phyloP scores from a whole-genome alignment of 2,797 vertebrate species.

The Phoebastria nigripes region DNA sequence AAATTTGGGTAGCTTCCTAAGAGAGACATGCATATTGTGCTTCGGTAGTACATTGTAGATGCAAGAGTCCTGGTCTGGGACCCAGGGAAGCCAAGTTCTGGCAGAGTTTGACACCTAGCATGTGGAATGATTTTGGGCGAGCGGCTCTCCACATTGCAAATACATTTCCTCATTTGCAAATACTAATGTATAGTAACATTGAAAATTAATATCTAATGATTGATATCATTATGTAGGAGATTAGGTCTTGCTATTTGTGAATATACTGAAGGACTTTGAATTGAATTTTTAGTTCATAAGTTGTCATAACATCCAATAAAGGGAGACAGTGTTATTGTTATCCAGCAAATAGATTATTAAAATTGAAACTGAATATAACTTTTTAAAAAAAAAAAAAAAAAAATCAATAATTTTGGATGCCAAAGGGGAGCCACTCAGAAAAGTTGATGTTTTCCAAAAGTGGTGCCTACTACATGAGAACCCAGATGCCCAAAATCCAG shows the following conservation, averaged over 20 bases:
- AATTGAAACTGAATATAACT: not conserved
- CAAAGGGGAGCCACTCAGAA: not conserved
- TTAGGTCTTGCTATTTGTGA: not conserved
- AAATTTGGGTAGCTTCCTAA: not conserved
- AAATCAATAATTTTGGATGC: not conserved
- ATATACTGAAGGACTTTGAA: not conserved
- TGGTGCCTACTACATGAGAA: not conserved
- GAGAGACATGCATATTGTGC: fast-evolving
- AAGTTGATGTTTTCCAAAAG: not conserved
- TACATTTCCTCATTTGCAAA: not conserved
- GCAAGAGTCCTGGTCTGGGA: not conserved
- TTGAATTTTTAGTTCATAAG: not conserved
- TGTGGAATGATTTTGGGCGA: not conserved
- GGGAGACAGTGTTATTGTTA: not conserved
- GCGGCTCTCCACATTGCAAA: not conserved
- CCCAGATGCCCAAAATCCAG: not conserved
- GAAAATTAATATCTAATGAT: not conserved
- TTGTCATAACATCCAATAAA: not conserved
- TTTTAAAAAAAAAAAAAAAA: not conserved
- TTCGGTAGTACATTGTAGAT: not conserved
- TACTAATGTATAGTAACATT: not conserved
- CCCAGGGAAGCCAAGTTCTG: not conserved
- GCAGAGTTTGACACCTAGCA: not conserved
- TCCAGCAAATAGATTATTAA: not conserved
- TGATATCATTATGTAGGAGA: not conserved